Evolutionary conservation across 2,888 invertebrate species (phyloP), one percentile per base, ranked within the genome.

Genomic region (Philaethria dido): DNA sequence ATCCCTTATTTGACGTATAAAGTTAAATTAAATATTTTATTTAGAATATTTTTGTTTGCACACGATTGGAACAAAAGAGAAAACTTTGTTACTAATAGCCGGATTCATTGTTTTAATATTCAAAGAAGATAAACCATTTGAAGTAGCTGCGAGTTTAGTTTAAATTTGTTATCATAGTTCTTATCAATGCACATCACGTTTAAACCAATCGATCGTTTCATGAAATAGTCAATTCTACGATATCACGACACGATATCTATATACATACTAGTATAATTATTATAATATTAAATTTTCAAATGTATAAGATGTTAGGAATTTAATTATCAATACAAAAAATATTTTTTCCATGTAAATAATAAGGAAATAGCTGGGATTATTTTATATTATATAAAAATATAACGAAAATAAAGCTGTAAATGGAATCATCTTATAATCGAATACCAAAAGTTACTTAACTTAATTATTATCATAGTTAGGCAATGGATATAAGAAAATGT

Each of bases 401-500:
- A 8, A 16, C 16, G 8, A 16, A 44, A 44, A 44, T 44, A 14
- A 50, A 25, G 8, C 16, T 25, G 18, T 45, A 22, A 47, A 47
- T 22, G 22, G 13, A 47, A 47, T 47, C 18, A 20, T 13, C 22
- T 47, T 2, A 22, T 20, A 1, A 22, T 11, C 22, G 22, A 47
- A 47, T 22, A 3, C 11, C 50, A n/a, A 50, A 8, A 22, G 8
- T 22, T 50, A 25, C 50, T 50, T 29, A 50, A 29, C n/a, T 29
- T 25, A 25, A n/a, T 50, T 50, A 50, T 14, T 50, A 50, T 50
- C 50, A 50, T 13, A 29, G 50, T 25, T 50, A 50, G 29, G 14
- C n/a, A 50, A 50, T n/a, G 25, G n/a, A 50, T 25, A 50, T n/a
- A 29, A 20, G 5, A 50, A n/a, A 29, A 8, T 25, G 13, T 50